These are phyloP conservation scores for Aix galericulata DNA, from an alignment of 2,113 vertebrate genomes.

Conservation along the genomic window DNA sequence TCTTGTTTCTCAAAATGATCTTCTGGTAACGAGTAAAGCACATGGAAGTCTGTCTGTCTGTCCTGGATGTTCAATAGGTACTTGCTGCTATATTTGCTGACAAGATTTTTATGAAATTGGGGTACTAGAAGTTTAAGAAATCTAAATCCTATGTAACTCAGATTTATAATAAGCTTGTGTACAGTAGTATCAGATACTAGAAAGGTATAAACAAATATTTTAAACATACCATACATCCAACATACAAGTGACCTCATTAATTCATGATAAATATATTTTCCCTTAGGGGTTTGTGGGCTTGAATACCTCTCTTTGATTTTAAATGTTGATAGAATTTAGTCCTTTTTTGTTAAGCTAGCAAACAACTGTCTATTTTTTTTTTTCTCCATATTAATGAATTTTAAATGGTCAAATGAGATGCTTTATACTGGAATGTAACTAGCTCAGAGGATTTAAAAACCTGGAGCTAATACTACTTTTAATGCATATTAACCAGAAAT, in stretches of 20 bases:
- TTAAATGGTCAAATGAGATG: neutral
- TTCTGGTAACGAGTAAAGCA: neutral
- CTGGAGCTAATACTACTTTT: constrained; percentile 8
- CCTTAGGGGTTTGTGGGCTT: neutral
- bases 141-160: neutral
- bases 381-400: neutral
- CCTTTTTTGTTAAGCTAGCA: neutral
- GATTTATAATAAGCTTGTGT: neutral
- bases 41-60: neutral
- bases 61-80: neutral
- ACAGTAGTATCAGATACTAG: neutral
- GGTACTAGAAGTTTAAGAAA: neutral
- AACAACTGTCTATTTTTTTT: neutral
- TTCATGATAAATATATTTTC: neutral
- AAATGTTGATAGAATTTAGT: neutral
- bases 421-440: neutral
- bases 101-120: neutral
- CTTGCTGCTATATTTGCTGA: neutral
- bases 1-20: neutral
- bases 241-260: neutral
- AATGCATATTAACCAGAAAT: constrained; percentile 22
- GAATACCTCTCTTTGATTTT: neutral
- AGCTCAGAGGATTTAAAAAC: constrained; percentile 6
- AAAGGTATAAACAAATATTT: neutral
- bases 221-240: neutral